phyloP scores from a whole-genome alignment of 2,888 invertebrate genomes.

The Noctua janthina region DNA sequence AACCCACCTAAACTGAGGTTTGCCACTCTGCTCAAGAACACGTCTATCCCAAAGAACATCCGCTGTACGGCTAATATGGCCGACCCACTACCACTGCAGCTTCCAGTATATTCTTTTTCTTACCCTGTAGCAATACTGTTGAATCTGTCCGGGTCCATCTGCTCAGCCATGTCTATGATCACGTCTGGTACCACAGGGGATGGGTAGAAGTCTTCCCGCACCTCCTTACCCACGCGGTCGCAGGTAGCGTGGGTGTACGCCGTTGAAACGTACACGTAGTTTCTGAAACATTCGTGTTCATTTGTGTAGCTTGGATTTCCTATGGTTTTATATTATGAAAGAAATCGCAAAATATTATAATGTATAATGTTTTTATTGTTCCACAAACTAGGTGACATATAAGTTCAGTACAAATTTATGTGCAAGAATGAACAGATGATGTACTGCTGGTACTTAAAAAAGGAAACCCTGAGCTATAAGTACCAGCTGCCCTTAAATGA shows the following conservation, averaged over 20 bases:
- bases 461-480: too few species aligned
- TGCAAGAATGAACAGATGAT: too few species aligned
- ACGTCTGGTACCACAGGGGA: constrained; percentile 59
- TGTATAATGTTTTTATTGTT: too few species aligned
- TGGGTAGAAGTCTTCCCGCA: constrained; percentile 68
- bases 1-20: not conserved
- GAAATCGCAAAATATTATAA: not conserved
- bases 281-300: constrained; percentile 10
- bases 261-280: constrained; percentile 71
- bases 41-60: not conserved
- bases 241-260: constrained; percentile 84
- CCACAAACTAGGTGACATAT: too few species aligned
- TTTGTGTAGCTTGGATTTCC: not conserved
- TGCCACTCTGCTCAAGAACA: not conserved
- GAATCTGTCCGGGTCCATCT: constrained; percentile 55
- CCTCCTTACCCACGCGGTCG: constrained; percentile 35
- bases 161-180: constrained; percentile 67
- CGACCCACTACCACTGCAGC: not conserved
- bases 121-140: constrained; percentile 56
- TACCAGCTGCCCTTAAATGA: too few species aligned
- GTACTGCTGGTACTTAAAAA: too few species aligned
- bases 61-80: not conserved
- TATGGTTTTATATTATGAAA: too few species aligned
- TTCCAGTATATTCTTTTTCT: constrained; percentile 10
- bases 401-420: too few species aligned